These are phyloP conservation scores for Yponomeuta evonymella DNA, from an alignment of 2,888 invertebrate genomes.

Conservation along the genomic window DNA sequence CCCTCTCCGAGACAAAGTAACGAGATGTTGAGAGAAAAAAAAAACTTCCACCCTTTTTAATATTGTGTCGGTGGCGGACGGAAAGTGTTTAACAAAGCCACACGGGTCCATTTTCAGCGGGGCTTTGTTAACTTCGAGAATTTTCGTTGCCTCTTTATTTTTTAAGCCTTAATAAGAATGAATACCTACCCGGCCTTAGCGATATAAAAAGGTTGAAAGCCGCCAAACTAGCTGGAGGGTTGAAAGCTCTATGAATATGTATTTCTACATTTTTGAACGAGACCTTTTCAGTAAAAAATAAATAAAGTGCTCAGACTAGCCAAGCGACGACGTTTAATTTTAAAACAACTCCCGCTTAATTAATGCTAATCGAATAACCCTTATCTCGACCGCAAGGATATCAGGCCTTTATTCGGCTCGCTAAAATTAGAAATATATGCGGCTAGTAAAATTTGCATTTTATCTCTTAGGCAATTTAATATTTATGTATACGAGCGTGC, in stretches of 20 bases:
- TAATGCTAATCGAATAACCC: constrained; percentile 17
- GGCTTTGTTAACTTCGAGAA: constrained; percentile 5
- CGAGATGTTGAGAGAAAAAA: constrained; percentile 7
- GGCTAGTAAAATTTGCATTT: constrained; percentile 64
- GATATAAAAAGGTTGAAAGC: too few species aligned
- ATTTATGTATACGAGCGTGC: constrained; percentile 64
- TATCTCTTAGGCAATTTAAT: constrained; percentile 67
- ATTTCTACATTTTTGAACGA: too few species aligned
- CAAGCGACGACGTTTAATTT: neutral
- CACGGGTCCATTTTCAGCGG: constrained; percentile 9
- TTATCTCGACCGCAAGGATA: constrained; percentile 25
- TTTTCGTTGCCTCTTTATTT: constrained; percentile 8
- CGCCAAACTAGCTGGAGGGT: too few species aligned
- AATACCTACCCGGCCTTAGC: neutral
- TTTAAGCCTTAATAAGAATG: constrained; percentile 1
- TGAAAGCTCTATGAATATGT: too few species aligned
- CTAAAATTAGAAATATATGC: constrained; percentile 49
- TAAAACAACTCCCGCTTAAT: constrained; percentile 4
- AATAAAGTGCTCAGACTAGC: neutral
- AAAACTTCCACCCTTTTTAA: constrained; percentile 12
- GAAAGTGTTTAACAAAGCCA: constrained; percentile 9
- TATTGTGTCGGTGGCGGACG: constrained; percentile 1
- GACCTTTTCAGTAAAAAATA: neutral
- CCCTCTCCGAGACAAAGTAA: constrained; percentile 3
- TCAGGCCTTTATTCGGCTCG: constrained; percentile 50